phyloP scores from a whole-genome alignment of 1,140 invertebrate genomes.

The Centruroides sculpturatus region DNA sequence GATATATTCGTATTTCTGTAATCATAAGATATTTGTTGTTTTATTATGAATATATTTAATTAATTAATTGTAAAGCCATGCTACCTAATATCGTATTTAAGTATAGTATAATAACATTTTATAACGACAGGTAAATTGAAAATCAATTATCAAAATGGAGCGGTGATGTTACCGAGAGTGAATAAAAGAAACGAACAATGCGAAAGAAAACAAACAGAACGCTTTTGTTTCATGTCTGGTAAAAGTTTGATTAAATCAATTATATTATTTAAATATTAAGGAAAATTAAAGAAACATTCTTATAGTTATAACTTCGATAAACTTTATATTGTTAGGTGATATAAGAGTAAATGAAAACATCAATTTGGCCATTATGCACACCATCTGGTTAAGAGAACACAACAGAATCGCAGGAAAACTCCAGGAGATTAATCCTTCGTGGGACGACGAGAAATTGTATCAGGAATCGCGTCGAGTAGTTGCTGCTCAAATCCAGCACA shows the following conservation, averaged over 20 bases:
- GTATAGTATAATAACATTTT: too few relatives aligned
- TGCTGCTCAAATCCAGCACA: conserved; percentile 71
- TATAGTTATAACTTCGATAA: not conserved
- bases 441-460: conserved; percentile 35
- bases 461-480: conserved; percentile 49
- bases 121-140: too few relatives aligned
- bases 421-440: conserved; percentile 26
- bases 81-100: too few relatives aligned
- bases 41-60: too few relatives aligned
- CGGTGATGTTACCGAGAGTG: too few relatives aligned
- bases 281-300: not conserved
- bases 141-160: too few relatives aligned
- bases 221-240: not conserved
- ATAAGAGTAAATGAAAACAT: conserved; percentile 69
- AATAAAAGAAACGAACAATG: too few relatives aligned
- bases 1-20: too few relatives aligned
- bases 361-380: conserved; percentile 64
- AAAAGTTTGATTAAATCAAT: not conserved
- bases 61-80: too few relatives aligned
- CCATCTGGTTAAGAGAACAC: conserved; percentile 72
- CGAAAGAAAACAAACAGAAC: not conserved
- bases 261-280: not conserved
- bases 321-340: conserved; percentile 43
- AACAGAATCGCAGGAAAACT: conserved; percentile 67
- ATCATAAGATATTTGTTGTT: too few relatives aligned